Conservation (phyloP, 92 coral and sea anemone genomes). For the Heliopora coerulea region DNA sequence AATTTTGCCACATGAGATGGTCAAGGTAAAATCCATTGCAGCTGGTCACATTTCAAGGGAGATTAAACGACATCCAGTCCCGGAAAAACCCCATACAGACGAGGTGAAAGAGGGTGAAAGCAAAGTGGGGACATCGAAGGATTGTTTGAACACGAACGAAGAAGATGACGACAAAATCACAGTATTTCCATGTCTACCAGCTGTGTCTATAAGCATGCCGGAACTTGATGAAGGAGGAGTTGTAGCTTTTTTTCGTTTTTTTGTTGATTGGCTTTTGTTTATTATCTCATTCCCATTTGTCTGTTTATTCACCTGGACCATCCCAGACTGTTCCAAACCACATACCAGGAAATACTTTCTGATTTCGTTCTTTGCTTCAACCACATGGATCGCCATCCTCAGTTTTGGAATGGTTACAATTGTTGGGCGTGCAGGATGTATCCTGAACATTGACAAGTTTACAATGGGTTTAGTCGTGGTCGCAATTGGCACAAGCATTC, state of each 20-base stretch:
- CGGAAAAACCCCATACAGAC: constrained; percentile 18
- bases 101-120: not conserved
- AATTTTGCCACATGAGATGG: constrained; percentile 50
- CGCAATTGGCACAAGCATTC: constrained; percentile 99
- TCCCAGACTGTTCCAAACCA: constrained; percentile 89
- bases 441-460: constrained; percentile 92
- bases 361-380: constrained; percentile 79
- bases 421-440: constrained; percentile 96
- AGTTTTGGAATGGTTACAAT: constrained; percentile 97
- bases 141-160: constrained; percentile 19
- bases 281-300: constrained; percentile 84
- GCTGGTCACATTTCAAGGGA: constrained; percentile 79
- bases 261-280: constrained; percentile 79
- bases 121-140: constrained; percentile 19
- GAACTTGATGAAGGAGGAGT: constrained; percentile 58
- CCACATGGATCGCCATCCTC: constrained; percentile 93
- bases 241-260: constrained; percentile 44
- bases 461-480: constrained; percentile 97
- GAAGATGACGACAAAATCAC: constrained; percentile 55
- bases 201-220: constrained; percentile 72
- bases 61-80: constrained; percentile 69
- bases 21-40: constrained; percentile 93
- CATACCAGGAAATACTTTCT: constrained; percentile 94
- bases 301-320: constrained; percentile 92
- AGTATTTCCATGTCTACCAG: constrained; percentile 77